Base-by-base conservation (phyloP, 2,113 vertebrate genomes). In the Oplegnathus fasciatus region DNA sequence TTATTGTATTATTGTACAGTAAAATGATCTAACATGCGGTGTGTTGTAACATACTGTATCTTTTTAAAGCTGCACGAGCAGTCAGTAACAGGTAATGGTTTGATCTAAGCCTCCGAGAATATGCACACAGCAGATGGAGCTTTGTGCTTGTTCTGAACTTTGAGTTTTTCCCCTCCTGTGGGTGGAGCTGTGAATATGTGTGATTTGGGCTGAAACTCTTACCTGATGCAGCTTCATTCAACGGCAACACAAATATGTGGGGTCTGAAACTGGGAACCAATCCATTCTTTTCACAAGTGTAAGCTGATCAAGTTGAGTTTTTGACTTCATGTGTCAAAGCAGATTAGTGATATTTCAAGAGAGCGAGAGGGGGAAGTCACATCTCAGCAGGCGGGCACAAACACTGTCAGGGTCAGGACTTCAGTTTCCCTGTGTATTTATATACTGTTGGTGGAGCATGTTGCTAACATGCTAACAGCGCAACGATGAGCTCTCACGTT, bases 391-490 rank as follows among this genome's bases (percentile, higher is more conserved):
- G 68, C 28, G 9, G 55, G 44, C 26, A 9, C n/a, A 18, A 9
- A 44, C 17, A 1, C 9, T 22, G 28, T 5, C 20, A 26, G 9
- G 37, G 58, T 57, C n/a, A 9, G 62, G 61, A 7, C 76, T 24
- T 50, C 0, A 0, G 24, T 26, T 50, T 26, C 4, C 26, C 50
- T 67, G 44, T 61, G 30, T 46, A 10, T 46, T 28, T 20, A 6
- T n/a, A 9, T 50, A 1, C 44, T 32, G 72, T 4, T 22, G 50
- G 22, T 55, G 60, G 22, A 68, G 13, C 37, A 8, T 1, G n/a
- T 11, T 10, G 60, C 42, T 74, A 73, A 70, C 76, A 82, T 80
- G 67, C 48, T 70, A 77, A 76, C 67, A 4, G 50, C 70, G 80
- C 52, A 48, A 1, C 5, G 34, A 61, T 8, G 17, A 65, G 55